These are phyloP conservation scores for Glyptemys insculpta DNA, from an alignment of 2,797 vertebrate species.

Conservation along the genomic window DNA sequence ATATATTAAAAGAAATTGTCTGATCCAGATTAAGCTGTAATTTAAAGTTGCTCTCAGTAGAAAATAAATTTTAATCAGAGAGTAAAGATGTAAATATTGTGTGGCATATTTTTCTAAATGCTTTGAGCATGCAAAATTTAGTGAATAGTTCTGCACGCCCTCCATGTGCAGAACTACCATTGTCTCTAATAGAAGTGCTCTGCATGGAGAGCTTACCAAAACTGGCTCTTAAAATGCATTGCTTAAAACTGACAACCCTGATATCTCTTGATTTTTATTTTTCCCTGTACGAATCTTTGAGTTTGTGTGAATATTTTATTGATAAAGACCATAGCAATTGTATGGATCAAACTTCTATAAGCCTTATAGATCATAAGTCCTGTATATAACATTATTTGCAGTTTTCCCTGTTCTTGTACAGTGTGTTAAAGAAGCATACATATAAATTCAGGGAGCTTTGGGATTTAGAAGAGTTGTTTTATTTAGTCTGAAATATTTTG, in stretches of 20 bases:
- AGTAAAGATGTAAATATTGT: neutral
- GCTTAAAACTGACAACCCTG: neutral
- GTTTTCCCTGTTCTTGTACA: neutral
- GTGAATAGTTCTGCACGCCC: neutral
- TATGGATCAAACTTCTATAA: neutral
- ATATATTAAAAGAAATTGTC: neutral
- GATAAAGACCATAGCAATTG: neutral
- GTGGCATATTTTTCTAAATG: neutral
- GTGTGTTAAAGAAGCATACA: neutral
- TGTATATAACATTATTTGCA: neutral
- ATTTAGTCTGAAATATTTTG: neutral
- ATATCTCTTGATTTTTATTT: neutral
- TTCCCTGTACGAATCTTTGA: neutral
- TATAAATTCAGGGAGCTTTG: neutral
- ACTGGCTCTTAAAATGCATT: neutral
- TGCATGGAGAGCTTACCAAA: neutral
- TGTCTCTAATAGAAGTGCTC: neutral
- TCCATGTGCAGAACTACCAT: neutral
- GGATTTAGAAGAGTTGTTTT: neutral
- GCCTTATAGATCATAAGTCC: neutral
- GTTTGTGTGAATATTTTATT: neutral
- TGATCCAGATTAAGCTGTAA: fast-evolving
- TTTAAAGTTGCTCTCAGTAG: neutral
- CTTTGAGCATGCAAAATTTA: neutral
- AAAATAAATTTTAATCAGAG: neutral